Evolutionary conservation across 1,140 invertebrate genomes (phyloP), one percentile per base, ranked within the genome.

Genomic region (Heliconius himera): DNA sequence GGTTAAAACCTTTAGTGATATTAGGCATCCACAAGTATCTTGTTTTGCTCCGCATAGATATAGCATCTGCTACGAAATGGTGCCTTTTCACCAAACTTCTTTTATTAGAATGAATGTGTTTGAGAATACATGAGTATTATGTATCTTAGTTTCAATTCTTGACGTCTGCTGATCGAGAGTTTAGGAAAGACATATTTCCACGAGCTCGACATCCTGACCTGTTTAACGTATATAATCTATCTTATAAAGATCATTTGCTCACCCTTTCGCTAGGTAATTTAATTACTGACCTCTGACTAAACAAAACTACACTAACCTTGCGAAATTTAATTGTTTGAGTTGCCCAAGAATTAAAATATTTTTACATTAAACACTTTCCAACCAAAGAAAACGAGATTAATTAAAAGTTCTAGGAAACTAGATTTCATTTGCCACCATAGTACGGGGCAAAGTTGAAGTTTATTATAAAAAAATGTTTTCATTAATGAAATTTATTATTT

Each of bases 181-280:
- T 9, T 26, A 16, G 60, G 13, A 11, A 66, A 16, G 2, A 16
- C 60, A 66, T 29, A 66, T 26, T 29, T 66, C 4, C 22, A 66
- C 13, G 60, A 66, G 11, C 26, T 29, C 60, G 0, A 66, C 60
- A 29, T 11, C 3, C 1, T 18, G 36, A n/a, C 54, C 56, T 33
- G 26, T 9, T 74, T 70, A 78, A 51, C 56, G 29, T 46, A 49
- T 54, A 46, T 46, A 46, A 46, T 16, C 13, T 46, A 78, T 74
- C 77, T 70, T 74, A 78, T 74, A 78, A 51, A 74, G 26, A 66
- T 66, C 38, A 74, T 54, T 78, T 46, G 56, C 73, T 73, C 60
- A 78, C 77, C 56, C 77, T 73, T 78, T 78, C 38, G 54, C 60
- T 74, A 13, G 29, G 20, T 73, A 74, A 74, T 78, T 78, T 66